phyloP scores from a whole-genome alignment of 1,140 invertebrate genomes.

The Drosophila lowei region DNA sequence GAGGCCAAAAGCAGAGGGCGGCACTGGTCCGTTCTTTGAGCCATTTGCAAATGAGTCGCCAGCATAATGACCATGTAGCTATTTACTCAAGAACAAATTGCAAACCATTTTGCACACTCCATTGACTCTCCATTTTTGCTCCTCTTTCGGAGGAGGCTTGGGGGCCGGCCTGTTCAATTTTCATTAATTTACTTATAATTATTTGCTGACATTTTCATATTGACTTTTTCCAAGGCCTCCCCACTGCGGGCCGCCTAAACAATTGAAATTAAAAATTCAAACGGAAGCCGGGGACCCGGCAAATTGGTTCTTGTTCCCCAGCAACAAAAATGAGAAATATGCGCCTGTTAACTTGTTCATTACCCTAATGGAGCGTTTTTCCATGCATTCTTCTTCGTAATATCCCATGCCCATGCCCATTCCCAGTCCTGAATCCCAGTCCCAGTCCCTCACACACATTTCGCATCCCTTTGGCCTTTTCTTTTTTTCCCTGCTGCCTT shows the following conservation, averaged over 20 bases:
- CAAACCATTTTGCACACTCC: conserved; percentile 55
- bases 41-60: conserved; percentile 75
- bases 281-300: conserved; percentile 40
- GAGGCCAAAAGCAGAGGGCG: conserved; percentile 8
- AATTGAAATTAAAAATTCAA: conserved; percentile 76
- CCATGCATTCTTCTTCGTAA: conserved; percentile 48
- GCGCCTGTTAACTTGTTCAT: conserved; percentile 81
- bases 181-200: conserved; percentile 73
- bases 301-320: conserved; percentile 21
- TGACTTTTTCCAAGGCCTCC: conserved; percentile 21
- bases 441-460: conserved; percentile 15
- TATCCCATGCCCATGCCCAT: conserved; percentile 10
- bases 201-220: conserved; percentile 66
- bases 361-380: conserved; percentile 77
- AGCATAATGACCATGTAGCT: conserved; percentile 60
- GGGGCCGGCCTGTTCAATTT: conserved; percentile 54
- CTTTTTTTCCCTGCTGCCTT: conserved; percentile 8
- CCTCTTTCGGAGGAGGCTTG: conserved; percentile 11
- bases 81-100: conserved; percentile 65
- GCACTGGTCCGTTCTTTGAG: conserved; percentile 16
- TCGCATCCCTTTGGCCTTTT: conserved; percentile 40
- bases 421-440: conserved; percentile 9
- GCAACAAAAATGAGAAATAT: conserved; percentile 71
- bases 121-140: conserved; percentile 37
- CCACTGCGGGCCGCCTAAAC: conserved; percentile 35